These are phyloP conservation scores for Bettongia penicillata DNA, from an alignment of 2,113 vertebrate species.

Conservation along the genomic window DNA sequence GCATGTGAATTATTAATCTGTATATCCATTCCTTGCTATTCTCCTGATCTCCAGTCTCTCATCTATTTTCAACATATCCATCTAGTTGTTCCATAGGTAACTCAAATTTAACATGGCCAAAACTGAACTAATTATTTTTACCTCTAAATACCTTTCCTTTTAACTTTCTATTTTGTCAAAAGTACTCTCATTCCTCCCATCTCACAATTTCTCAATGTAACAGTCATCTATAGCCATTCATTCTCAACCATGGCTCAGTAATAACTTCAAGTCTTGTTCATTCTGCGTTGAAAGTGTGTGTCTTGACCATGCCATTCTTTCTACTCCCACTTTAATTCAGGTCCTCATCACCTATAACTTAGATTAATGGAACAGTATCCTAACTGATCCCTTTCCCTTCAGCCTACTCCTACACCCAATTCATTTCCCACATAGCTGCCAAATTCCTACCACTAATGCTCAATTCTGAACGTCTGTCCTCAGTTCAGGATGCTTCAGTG, in stretches of 20 bases:
- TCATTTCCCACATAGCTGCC: too few relatives aligned
- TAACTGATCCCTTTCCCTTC: too few relatives aligned
- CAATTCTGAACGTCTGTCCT: too few relatives aligned
- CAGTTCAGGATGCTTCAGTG: too few relatives aligned
- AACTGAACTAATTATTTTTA: not conserved
- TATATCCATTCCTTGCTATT: not conserved
- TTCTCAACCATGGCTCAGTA: not conserved
- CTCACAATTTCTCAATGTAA: not conserved
- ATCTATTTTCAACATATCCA: not conserved
- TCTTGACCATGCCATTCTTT: not conserved
- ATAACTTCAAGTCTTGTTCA: not conserved
- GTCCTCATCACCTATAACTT: too few relatives aligned
- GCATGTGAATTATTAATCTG: not conserved
- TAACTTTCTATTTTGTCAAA: not conserved
- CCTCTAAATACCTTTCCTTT: not conserved
- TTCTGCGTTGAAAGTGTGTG: not conserved
- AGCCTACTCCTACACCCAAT: too few relatives aligned
- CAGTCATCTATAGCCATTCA: not conserved
- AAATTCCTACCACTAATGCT: too few relatives aligned
- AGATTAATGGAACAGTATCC: too few relatives aligned
- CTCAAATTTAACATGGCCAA: not conserved
- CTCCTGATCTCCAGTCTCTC: not conserved
- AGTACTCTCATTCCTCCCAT: not conserved
- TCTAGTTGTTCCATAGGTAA: not conserved
- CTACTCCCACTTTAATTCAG: too few relatives aligned